A percentile compares a stretch with the other conserved stretches of the same genome.
These are phyloP conservation scores for Leuciscus waleckii DNA, from an alignment of 2,797 vertebrate species.

Conservation along the genomic window DNA sequence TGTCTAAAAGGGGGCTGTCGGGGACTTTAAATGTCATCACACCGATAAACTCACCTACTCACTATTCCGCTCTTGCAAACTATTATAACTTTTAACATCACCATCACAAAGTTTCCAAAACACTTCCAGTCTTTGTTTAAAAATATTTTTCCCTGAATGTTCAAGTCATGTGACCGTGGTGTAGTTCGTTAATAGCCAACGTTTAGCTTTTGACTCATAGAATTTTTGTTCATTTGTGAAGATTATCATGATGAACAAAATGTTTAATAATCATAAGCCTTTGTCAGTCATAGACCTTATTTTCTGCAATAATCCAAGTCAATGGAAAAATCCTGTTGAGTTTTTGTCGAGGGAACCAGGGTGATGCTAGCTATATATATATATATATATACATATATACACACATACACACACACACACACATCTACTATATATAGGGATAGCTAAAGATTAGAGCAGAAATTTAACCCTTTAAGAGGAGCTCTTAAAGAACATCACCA, in stretches of 20 bases:
- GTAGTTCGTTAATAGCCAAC: neutral
- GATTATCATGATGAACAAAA: neutral
- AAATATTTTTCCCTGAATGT: no score
- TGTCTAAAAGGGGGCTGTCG: neutral
- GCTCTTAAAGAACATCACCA: no score
- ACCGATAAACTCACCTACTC: neutral
- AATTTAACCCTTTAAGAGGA: no score
- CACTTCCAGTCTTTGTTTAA: no score
- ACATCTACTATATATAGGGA: no score
- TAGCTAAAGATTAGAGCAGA: no score
- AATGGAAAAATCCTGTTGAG: neutral
- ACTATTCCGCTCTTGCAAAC: neutral
- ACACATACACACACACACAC: no score
- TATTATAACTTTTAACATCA: neutral
- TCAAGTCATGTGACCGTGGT: neutral
- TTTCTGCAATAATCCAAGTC: neutral
- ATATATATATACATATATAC: no score
- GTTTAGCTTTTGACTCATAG: neutral
- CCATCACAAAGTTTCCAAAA: no score
- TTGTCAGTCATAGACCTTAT: neutral
- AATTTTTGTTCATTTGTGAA: neutral
- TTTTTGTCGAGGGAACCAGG: neutral
- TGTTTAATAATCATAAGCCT: neutral
- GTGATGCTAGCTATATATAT: no score
- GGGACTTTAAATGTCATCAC: neutral